Conservation (phyloP, 2,113 vertebrate genomes). For the Cavia aperea region DNA sequence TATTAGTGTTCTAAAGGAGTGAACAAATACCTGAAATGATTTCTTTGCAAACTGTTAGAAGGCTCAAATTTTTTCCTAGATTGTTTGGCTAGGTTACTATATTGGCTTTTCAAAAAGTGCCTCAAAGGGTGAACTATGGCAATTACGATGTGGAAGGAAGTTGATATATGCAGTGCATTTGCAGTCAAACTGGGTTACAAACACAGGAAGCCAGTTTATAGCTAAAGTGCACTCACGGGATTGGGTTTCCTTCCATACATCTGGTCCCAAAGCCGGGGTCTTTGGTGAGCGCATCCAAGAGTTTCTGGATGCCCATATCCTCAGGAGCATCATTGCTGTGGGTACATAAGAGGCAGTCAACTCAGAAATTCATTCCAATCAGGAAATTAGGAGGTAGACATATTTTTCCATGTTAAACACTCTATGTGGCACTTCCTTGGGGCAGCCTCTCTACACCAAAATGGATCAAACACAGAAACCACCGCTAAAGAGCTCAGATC, state of each 20-base stretch:
- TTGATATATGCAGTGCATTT: background rate
- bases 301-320: conserved; percentile 82
- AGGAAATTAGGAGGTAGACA: background rate
- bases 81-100: background rate
- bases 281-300: conserved; percentile 81
- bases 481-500: background rate
- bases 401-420: background rate
- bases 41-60: background rate
- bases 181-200: background rate
- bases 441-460: background rate
- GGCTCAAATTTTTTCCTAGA: background rate
- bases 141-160: background rate
- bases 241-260: conserved; percentile 88
- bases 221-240: conserved; percentile 81
- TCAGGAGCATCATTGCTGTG: conserved; percentile 89
- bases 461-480: background rate
- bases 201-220: background rate
- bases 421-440: background rate
- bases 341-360: conserved; percentile 36
- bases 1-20: conserved; percentile 17
- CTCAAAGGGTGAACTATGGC: background rate
- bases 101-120: background rate
- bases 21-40: background rate
- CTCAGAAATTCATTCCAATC: conserved; percentile 33
- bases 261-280: conserved; percentile 91